Conservation (phyloP, 2,888 invertebrate genomes). For the Erpobdella octoculata region DNA sequence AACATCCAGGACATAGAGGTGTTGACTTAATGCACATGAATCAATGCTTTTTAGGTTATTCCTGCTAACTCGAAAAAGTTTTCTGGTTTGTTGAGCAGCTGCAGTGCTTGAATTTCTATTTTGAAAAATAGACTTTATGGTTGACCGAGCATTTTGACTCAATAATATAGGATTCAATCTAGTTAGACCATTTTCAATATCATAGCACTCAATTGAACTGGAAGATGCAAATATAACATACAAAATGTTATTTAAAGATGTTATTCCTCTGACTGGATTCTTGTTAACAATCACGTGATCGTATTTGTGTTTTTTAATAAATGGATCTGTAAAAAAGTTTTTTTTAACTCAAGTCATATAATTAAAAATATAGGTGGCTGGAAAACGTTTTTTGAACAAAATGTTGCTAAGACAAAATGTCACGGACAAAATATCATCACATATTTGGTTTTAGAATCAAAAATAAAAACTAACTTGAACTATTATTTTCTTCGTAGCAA, state of each 20-base stretch:
- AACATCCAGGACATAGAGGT: constrained; percentile 7
- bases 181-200: not conserved
- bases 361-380: too few species aligned
- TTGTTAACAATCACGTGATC: constrained; percentile 9
- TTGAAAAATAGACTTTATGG: not conserved
- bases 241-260: constrained; percentile 10
- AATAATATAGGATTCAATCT: not conserved
- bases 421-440: too few species aligned
- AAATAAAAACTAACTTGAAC: too few species aligned
- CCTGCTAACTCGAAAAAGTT: not conserved
- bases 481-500: too few species aligned
- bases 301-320: not conserved
- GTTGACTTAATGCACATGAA: not conserved
- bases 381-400: too few species aligned
- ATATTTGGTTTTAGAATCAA: too few species aligned
- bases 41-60: constrained; percentile 2
- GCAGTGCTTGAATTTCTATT: not conserved
- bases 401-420: too few species aligned
- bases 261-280: constrained; percentile 6
- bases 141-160: not conserved
- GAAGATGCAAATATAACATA: constrained; percentile 12
- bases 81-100: not conserved
- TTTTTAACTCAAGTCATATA: too few species aligned
- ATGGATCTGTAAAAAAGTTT: not conserved
- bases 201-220: constrained; percentile 22